Conservation (phyloP, 2,888 invertebrate species). For the Macrophya annulata region DNA sequence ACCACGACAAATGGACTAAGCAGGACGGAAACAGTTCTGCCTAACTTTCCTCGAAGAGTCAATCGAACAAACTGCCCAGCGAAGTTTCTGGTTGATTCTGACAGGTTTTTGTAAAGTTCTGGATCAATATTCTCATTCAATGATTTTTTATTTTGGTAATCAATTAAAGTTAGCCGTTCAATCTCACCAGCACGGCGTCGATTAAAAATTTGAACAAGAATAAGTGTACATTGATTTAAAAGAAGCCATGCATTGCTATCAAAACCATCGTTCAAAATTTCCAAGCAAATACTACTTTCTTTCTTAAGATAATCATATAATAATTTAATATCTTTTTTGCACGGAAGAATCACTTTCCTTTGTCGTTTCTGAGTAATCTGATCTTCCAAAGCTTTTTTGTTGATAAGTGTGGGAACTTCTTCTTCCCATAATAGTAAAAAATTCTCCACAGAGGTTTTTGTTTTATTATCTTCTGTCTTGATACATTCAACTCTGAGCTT, state of each 20-base stretch:
- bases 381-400: slow-evolving; percentile 44
- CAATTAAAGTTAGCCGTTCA: slow-evolving; percentile 35
- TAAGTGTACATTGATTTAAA: slow-evolving; percentile 25
- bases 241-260: slow-evolving; percentile 20
- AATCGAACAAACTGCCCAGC: neutral
- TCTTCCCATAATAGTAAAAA: slow-evolving; percentile 46
- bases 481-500: neutral
- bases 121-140: slow-evolving; percentile 30
- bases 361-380: slow-evolving; percentile 18
- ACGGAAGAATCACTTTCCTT: slow-evolving; percentile 47
- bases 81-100: neutral
- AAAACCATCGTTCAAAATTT: slow-evolving; percentile 32
- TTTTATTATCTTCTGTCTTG: neutral
- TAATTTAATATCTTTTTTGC: slow-evolving; percentile 43
- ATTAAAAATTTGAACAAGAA: slow-evolving; percentile 8
- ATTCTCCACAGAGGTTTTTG: neutral
- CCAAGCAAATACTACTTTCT: neutral
- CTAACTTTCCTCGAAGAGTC: neutral
- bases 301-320: slow-evolving; percentile 43
- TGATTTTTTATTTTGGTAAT: slow-evolving; percentile 43
- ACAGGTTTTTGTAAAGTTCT: neutral
- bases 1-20: neutral
- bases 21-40: slow-evolving; percentile 7
- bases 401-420: slow-evolving; percentile 35
- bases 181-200: slow-evolving; percentile 18